Evolutionary conservation across 2,797 vertebrate species (phyloP).

Genomic region (Dendrocincla tyrannina): DNA sequence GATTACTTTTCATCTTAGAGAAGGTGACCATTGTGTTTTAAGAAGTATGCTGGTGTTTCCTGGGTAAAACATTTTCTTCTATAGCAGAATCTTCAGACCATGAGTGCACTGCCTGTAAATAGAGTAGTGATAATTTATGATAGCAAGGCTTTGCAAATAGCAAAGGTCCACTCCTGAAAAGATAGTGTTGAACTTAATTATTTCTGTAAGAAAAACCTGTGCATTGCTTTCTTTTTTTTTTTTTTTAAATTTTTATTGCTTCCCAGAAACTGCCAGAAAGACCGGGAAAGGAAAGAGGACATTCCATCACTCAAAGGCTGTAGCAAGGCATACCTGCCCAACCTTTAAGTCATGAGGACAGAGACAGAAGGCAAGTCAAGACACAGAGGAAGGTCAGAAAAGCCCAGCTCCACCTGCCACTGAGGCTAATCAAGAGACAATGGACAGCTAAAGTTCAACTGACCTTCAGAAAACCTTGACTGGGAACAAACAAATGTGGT

Average conservation of each 20-base stretch:
- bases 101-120: background rate
- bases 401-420: background rate
- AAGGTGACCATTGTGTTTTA: background rate
- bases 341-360: background rate
- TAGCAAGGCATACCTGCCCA: background rate
- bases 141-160: slow-evolving; percentile 3
- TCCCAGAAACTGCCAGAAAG: slow-evolving; percentile 1
- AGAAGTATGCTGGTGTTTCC: background rate
- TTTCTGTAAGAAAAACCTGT: background rate
- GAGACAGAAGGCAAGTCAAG: background rate
- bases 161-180: background rate
- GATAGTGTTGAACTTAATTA: background rate
- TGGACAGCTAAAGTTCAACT: background rate
- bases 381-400: background rate
- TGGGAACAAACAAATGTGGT: background rate
- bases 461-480: background rate
- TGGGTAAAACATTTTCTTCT: background rate
- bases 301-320: background rate
- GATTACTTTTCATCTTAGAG: background rate
- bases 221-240: background rate
- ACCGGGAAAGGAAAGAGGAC: background rate
- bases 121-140: background rate
- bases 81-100: background rate
- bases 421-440: background rate
- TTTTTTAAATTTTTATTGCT: background rate